These are phyloP conservation scores for Blera fallax DNA, from an alignment of 2,888 invertebrate genomes.

Conservation along the genomic window DNA sequence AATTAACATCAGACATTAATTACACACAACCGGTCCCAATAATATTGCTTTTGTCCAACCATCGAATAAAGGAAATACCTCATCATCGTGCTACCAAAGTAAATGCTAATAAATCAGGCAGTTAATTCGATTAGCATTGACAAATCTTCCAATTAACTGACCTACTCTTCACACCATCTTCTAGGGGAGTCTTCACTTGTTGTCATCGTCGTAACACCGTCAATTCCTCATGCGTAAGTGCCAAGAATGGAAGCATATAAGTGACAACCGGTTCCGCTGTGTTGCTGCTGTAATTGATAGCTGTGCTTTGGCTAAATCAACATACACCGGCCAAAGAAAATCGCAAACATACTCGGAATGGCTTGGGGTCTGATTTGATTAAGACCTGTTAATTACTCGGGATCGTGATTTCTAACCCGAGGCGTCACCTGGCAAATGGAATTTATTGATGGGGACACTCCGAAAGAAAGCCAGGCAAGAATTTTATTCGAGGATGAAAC, in stretches of 20 bases:
- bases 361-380: slow-evolving; percentile 12
- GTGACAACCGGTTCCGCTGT: slow-evolving; percentile 21
- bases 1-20: not conserved
- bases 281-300: slow-evolving; percentile 37
- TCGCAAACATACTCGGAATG: not conserved
- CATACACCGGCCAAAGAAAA: slow-evolving; percentile 10
- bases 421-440: slow-evolving; percentile 26
- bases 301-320: slow-evolving; percentile 44
- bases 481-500: not conserved
- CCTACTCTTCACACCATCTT: slow-evolving; percentile 56
- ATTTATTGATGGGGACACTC: not conserved
- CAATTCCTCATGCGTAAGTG: slow-evolving; percentile 5
- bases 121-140: slow-evolving; percentile 63
- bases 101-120: slow-evolving; percentile 61
- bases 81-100: slow-evolving; percentile 11
- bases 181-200: slow-evolving; percentile 38
- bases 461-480: not conserved
- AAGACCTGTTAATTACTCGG: slow-evolving; percentile 51
- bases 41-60: not conserved
- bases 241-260: slow-evolving; percentile 55
- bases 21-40: not conserved
- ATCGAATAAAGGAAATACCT: slow-evolving; percentile 17
- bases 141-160: slow-evolving; percentile 69
- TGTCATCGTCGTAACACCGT: slow-evolving; percentile 11
- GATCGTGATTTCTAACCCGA: slow-evolving; percentile 31